Evolutionary conservation across 2,113 vertebrate genomes (phyloP).

Genomic region (Pao palembangensis): DNA sequence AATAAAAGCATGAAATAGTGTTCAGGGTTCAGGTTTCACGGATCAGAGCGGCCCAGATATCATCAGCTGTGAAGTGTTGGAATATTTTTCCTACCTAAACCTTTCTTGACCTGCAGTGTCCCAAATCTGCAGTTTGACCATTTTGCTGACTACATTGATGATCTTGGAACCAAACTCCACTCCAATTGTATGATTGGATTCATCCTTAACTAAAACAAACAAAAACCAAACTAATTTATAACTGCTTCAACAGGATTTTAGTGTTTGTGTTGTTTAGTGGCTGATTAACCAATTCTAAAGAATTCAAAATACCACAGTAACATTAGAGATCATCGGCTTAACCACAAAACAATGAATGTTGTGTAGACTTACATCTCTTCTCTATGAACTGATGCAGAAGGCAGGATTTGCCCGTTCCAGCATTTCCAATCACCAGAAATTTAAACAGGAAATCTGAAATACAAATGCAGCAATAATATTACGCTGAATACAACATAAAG

Average conservation of each 20-base stretch:
- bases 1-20: background rate
- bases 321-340: too few species aligned
- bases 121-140: constrained; percentile 93
- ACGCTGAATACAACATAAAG: background rate
- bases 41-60: background rate
- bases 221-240: background rate
- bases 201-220: constrained; percentile 83
- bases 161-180: constrained; percentile 94
- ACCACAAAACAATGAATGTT: background rate
- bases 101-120: constrained; percentile 92
- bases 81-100: constrained; percentile 79
- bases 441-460: constrained; percentile 90
- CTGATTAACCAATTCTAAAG: too few species aligned
- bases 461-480: background rate
- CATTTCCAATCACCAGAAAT: constrained; percentile 92
- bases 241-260: too few species aligned
- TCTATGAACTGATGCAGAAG: constrained; percentile 89
- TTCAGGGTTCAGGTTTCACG: background rate
- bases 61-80: background rate
- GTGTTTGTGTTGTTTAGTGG: too few species aligned
- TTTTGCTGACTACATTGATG: constrained; percentile 89
- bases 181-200: constrained; percentile 92
- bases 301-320: too few species aligned
- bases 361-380: constrained; percentile 84
- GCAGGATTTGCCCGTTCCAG: constrained; percentile 88